Evolutionary conservation across 2,888 invertebrate species (phyloP), one percentile per base, ranked within the genome.

Genomic region (Drosophila aldrichi): DNA sequence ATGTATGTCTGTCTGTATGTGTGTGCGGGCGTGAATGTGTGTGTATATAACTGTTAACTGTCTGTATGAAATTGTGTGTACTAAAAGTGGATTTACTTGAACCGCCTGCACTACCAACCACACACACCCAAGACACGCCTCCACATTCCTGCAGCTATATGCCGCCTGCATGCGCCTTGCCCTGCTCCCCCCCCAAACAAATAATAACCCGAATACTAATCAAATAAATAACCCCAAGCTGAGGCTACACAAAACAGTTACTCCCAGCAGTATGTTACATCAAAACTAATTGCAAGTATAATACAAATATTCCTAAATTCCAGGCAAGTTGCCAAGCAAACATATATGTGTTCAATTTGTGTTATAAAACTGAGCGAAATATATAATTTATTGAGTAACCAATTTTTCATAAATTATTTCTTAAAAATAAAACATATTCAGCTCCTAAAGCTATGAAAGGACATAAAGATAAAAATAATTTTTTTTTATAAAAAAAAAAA

Each of bases 151-250:
- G 36, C 52, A 52, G 36, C 52, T 22, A 38, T 16, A 22, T 22
- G 48, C 69, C 56, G 46, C 67, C 51, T 78, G 82, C 82, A 87
- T 87, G 84, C 59, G 81, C 70, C 55, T 32, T 55, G 63, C 67
- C 61, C 52, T 16, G 59, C 54, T 14, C 12, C 38, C 34, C 14
- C 10, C 38, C 34, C 14, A 9, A 25, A 20, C 38, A 43, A 41
- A 40, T 0, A 16, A 44, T 8, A 34, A 34, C 12, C 7, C 34
- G 25, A 36, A 52, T 64, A 34, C 55, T 41, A 49, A 76, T 58
- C 34, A 63, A 64, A 20, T 12, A 32, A 48, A 18, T 32, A 29
- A 52, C 70, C 64, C 44, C 57, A n/a, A 7, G 25, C 60, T 40
- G 8, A 67, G 22, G 51, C 65, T 70, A 67, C 60, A 67, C 65